Evolutionary conservation across 1,140 invertebrate genomes (phyloP), one percentile per base, ranked within the genome.

Genomic region (Anadara kagoshimensis): DNA sequence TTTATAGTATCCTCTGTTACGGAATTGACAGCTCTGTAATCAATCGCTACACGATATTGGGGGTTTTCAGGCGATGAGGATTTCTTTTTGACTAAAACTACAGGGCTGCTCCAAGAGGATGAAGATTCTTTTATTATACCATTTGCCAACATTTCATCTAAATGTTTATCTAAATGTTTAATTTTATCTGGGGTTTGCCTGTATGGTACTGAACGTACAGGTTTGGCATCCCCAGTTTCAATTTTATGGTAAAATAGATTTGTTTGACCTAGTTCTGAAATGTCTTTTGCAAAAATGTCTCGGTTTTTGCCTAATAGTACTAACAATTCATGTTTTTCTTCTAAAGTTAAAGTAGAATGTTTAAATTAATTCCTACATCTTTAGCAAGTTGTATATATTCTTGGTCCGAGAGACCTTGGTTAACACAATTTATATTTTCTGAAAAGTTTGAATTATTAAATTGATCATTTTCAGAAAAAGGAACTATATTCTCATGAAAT

Each of bases 51-150:
- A n/a, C n/a, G n/a, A n/a, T n/a, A n/a, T n/a, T n/a, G n/a, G n/a
- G n/a, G n/a, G n/a, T n/a, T n/a, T n/a, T n/a, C n/a, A n/a, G n/a
- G n/a, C n/a, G n/a, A n/a, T n/a, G n/a, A n/a, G n/a, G n/a, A n/a
- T n/a, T n/a, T n/a, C n/a, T n/a, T n/a, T n/a, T n/a, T n/a, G n/a
- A n/a, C n/a, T n/a, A n/a, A n/a, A n/a, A n/a, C 73, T 14, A 75
- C 76, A 29, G 73, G 76, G 18, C 61, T 74, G 29, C 29, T 26
- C 73, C 73, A 78, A 1, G 47, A 29, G 2, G 45, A 62, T n/a
- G 62, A 36, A 18, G 53, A 57, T 14, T 68, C 36, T 18, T 68
- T 22, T 24, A 57, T 68, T 5, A 58, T 57, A 41, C n/a, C 54
- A 68, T 68, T 26, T 20, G 47, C 24, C 57, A 57, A 36, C 22